Evolutionary conservation across 37 sponge, comb jelly and placozoan genomes (phyloP), one percentile per base, ranked within the genome.

Genomic region (Oscarella lobularis): DNA sequence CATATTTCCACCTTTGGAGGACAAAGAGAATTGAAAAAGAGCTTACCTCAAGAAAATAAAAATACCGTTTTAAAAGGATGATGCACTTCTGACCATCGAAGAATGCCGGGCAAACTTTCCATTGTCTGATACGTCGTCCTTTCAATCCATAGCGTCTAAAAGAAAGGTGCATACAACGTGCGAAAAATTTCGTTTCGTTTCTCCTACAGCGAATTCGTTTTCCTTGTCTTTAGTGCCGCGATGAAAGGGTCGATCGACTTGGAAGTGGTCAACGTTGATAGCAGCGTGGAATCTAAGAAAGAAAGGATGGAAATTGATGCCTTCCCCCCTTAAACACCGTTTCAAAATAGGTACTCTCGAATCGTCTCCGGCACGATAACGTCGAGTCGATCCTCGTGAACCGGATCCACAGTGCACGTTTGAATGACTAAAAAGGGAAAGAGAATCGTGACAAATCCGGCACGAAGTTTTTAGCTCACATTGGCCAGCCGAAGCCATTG

Each of bases 51-150:
- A 69, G 20, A 70, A 31, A 3, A 4, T 69, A 76, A 3, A 72
- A 14, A 38, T 70, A 5, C 73, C 20, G 38, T 33, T 40, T 4
- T 4, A 20, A 72, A 33, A 3, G 3, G 4, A 76, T 4, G 27
- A n/a, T 76, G 36, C 31, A 90, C 91, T 65, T 85, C 87, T 83
- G 83, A 90, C 91, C 91, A 90, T 30, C 91, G 76, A 73, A 90
- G 70, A 29, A 86, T 86, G 38, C 87, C 87, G 40, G 91, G 91
- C 54, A 90, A 86, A 41, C 78, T 54, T 39, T 86, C 60, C 33
- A 78, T 80, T 31, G 91, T 90, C 0, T 81, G 79, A 73, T 86
- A 84, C 30, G 73, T 66, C 6, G 82, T 90, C 31, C 84, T 55
- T 67, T 90, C 91, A 36, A 87, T 67, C 39, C 81, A 82, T 33